Base-by-base conservation (phyloP, 2,113 vertebrate species). In the Larimichthys polyactis region DNA sequence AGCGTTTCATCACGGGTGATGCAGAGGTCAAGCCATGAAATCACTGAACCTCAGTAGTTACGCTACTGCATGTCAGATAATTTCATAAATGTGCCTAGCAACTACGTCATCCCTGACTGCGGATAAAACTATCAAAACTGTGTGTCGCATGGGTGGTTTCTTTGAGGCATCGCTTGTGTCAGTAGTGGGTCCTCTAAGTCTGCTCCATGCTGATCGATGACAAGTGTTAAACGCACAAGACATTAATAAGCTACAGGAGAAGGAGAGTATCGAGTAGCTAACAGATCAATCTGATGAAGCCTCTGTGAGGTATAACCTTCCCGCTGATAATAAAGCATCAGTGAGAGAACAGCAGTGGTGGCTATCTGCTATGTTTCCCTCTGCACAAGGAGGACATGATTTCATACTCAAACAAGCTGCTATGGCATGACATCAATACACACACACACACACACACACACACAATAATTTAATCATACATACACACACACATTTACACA, bases 161-260 rank as follows among this genome's bases (percentile, higher is more conserved):
- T 67, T 71, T 86, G 40, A 85, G 75, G 32, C 29, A 78, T 78
- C 32, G 55, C 60, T 71, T 65, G 24, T 54, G 64, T 68, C 71
- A 66, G 6, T 3, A 24, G 36, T 20, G 71, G 71, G 70, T 22
- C 62, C 84, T 74, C 49, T 6, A 20, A 15, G 54, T 79, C 83
- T 87, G 80, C 29, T 55, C 49, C 52, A 27, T 8, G 65, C 46
- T 67, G 58, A 84, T 91, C 77, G 84, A 85, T 85, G 75, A 27
- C n/a, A 57, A 83, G 75, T 49, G 75, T 73, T 85, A 22, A 77
- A 79, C 75, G 60, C 46, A 43, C 17, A 46, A 58, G 48, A 46
- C 71, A 82, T 83, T 62, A 79, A 87, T 89, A 81, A 69, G 66
- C 57, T 76, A 78, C 54, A 49, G 71, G 54, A 66, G 77, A 59